Evolutionary conservation across 2,888 invertebrate genomes (phyloP), one percentile per base, ranked within the genome.

Genomic region (Dynastes tityus): DNA sequence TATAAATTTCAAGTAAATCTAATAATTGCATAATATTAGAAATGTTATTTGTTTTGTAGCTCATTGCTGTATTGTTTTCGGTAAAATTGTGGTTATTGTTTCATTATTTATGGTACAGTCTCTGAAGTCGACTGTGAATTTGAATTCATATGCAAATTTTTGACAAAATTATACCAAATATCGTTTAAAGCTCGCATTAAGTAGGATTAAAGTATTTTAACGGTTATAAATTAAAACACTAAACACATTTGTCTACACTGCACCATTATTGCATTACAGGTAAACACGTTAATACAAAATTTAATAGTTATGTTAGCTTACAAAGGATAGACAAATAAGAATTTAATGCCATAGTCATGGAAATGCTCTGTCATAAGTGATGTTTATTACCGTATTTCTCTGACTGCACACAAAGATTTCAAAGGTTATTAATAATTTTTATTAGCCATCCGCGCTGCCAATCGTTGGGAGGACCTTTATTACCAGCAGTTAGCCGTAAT

Each of bases 401-500:
- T 13, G 22, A 58, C 32, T 32, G 37, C 16, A 58, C 37, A 40
- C 58, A 58, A 58, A 73, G 73, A 58, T 73, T 73, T 16, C 22
- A 58, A 37, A 11, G 22, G 58, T 58, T 68, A 68, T 68, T 68
- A 68, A 68, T 68, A 68, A 68, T 68, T 68, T 58, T 73, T 73
- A 73, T 73, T 58, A 37, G 58, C 16, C 13, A 73, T 73, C 40
- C 58, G 58, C 8, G 40, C 73, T 58, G 40, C 73, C 58, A 40
- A 73, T 73, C 55, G 73, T 40, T 11, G 29, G n/a, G 8, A 40
- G 58, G 58, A 68, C 51, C 58, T 58, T 58, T 73, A 73, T 73
- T 58, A 73, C 73, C 16, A 40, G 73, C 73, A 37, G 73, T 73
- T 73, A 73, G 37, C 16, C 73, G 40, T 73, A 73, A 73, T 68